Evolutionary conservation across 2,888 invertebrate species (phyloP).

Genomic region (Hyppa rectilinea): DNA sequence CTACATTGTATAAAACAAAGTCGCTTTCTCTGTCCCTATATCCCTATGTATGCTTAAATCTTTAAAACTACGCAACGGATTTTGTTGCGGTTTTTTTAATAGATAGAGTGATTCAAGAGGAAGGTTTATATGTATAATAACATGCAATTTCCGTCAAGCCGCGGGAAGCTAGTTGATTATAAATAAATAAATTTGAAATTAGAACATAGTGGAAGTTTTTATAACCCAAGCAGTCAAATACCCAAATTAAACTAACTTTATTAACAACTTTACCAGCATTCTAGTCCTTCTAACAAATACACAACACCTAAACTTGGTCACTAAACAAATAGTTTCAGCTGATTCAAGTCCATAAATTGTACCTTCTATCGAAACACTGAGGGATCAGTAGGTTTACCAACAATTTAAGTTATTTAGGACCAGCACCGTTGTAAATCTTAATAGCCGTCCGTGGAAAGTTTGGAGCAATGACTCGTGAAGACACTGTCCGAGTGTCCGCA

Average conservation of each 20-base stretch:
- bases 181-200: too few relatives aligned
- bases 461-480: conserved; percentile 86
- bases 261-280: conserved; percentile 19
- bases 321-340: conserved; percentile 63
- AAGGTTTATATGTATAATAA: too few relatives aligned
- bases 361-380: conserved; percentile 59
- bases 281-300: conserved; percentile 41
- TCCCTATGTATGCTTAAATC: too few relatives aligned
- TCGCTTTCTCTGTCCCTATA: too few relatives aligned
- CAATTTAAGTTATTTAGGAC: conserved; percentile 87
- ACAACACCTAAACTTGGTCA: conserved; percentile 53
- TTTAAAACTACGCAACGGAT: too few relatives aligned
- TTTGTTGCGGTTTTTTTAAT: too few relatives aligned
- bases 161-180: too few relatives aligned
- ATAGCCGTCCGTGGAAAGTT: conserved; percentile 81
- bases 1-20: too few relatives aligned
- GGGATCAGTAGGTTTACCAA: conserved; percentile 75
- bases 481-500: conserved; percentile 80
- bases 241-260: conserved; percentile 20
- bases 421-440: conserved; percentile 86
- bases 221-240: conserved; percentile 13
- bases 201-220: too few relatives aligned
- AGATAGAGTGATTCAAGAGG: too few relatives aligned
- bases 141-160: too few relatives aligned
- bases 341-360: conserved; percentile 62